These are phyloP conservation scores for Pharmacophagus antenor DNA, from an alignment of 2,888 invertebrate species.

Conservation along the genomic window DNA sequence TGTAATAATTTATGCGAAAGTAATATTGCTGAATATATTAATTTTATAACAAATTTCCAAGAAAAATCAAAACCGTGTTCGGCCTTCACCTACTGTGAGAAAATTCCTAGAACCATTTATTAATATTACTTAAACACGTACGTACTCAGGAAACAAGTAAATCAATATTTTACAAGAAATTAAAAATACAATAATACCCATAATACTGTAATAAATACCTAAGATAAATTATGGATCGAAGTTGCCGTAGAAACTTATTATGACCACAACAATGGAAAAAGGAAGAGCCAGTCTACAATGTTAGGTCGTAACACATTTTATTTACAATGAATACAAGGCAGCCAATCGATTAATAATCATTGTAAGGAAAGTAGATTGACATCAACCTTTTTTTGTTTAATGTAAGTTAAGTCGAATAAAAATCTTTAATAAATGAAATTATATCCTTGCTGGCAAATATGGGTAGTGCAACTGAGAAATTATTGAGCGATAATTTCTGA, in stretches of 20 bases:
- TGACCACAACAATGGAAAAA: not conserved
- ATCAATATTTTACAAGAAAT: no score
- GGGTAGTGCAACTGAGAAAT: not conserved
- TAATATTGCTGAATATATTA: no score
- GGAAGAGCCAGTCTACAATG: not conserved
- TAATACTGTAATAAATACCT: no score
- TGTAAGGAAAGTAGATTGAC: constrained; percentile 23
- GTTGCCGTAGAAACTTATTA: not conserved
- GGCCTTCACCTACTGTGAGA: no score
- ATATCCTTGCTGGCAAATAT: not conserved
- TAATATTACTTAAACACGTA: no score
- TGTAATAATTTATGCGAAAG: no score
- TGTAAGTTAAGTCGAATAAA: constrained; percentile 10
- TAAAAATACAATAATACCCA: no score
- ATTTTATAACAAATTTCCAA: no score
- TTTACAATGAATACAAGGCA: constrained; percentile 20
- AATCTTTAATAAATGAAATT: constrained; percentile 1
- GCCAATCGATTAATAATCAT: constrained; percentile 25
- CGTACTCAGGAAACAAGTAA: no score
- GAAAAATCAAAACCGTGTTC: no score
- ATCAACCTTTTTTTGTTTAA: constrained; percentile 19
- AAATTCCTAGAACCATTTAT: no score
- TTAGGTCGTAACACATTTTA: constrained; percentile 9
- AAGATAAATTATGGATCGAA: not conserved
- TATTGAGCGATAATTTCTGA: not conserved